A percentile compares a stretch with the other conserved stretches of the same genome.
These are phyloP conservation scores for Ceyx cyanopectus DNA, from an alignment of 2,113 vertebrate species.

Conservation along the genomic window DNA sequence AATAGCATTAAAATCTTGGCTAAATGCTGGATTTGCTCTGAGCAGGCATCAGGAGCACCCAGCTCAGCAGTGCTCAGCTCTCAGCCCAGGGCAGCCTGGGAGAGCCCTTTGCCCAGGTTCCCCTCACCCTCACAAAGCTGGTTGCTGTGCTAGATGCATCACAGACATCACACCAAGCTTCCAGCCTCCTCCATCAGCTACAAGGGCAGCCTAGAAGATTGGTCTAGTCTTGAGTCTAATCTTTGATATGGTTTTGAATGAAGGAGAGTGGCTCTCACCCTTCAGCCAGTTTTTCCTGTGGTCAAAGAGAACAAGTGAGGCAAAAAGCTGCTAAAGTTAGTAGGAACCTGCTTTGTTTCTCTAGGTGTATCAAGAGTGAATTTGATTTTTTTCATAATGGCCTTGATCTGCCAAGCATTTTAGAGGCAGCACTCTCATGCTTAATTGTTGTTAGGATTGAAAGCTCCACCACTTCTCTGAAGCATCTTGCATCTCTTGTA, in stretches of 20 bases:
- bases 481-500: not conserved
- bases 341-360: not conserved
- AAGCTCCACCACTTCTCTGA: not conserved
- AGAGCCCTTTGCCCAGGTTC: not conserved
- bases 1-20: conserved; percentile 22
- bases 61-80: not conserved
- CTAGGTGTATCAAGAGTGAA: not conserved
- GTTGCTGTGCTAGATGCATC: not conserved
- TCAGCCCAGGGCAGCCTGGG: not conserved
- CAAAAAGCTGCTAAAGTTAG: not conserved
- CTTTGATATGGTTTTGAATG: not conserved
- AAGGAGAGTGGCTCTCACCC: not conserved
- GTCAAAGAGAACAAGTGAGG: not conserved
- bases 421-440: not conserved
- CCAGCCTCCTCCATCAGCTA: not conserved
- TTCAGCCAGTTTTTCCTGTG: not conserved
- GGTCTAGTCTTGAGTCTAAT: not conserved
- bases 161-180: not conserved
- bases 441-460: not conserved
- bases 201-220: not conserved
- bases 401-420: not conserved
- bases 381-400: not conserved
- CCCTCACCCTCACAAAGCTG: not conserved
- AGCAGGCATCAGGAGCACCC: not conserved
- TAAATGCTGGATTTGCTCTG: not conserved